Conservation (phyloP, 2,113 vertebrate species). For the Myotis davidii region DNA sequence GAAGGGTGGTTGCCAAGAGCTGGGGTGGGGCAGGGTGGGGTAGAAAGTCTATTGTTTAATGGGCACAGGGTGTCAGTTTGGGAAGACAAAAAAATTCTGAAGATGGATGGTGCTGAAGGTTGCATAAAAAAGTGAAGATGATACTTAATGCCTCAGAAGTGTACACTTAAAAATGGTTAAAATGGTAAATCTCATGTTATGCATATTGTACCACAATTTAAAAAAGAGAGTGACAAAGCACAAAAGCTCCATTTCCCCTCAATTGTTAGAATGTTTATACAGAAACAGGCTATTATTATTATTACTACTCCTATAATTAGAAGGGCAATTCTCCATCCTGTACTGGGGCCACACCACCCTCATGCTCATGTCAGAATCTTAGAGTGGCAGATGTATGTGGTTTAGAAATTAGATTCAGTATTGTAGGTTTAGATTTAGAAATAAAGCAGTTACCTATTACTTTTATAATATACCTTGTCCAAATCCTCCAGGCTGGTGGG, state of each 20-base stretch:
- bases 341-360: not conserved
- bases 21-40: too few relatives aligned
- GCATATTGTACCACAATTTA: not conserved
- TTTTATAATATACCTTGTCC: not conserved
- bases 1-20: not conserved
- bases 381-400: not conserved
- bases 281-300: not conserved
- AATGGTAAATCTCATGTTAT: not conserved
- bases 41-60: not conserved
- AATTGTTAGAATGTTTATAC: not conserved
- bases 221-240: not conserved
- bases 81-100: not conserved
- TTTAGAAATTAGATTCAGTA: not conserved
- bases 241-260: not conserved
- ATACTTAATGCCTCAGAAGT: not conserved
- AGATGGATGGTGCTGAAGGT: not conserved
- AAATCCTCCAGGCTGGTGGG: not conserved
- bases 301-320: not conserved
- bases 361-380: not conserved
- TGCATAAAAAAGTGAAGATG: not conserved
- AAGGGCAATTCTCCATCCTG: not conserved
- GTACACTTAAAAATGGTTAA: not conserved
- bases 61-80: not conserved
- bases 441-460: not conserved
- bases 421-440: not conserved